These are phyloP conservation scores for Panurus biarmicus DNA, from an alignment of 2,113 vertebrate species.

Conservation along the genomic window DNA sequence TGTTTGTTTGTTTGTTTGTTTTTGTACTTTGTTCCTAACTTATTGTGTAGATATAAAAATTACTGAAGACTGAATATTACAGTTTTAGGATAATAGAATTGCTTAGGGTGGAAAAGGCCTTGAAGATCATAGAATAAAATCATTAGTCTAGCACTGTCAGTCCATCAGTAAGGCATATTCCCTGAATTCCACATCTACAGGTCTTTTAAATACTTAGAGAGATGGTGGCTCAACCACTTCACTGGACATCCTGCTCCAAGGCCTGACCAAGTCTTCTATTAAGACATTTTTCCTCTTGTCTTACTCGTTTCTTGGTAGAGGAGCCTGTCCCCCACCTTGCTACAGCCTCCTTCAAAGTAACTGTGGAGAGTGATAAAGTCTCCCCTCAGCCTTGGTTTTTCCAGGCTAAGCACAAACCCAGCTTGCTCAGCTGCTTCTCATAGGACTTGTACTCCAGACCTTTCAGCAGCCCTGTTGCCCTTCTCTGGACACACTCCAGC, in stretches of 20 bases:
- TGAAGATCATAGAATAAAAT: not conserved
- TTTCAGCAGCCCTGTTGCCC: not conserved
- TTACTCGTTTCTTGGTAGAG: not conserved
- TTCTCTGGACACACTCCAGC: not conserved
- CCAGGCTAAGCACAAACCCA: not conserved
- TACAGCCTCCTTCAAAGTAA: not conserved
- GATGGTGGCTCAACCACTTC: not conserved
- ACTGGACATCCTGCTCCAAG: not conserved
- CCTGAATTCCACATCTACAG: not conserved
- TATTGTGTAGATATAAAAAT: not conserved
- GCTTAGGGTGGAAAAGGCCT: not conserved
- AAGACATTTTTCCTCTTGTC: not conserved
- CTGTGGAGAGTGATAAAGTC: not conserved
- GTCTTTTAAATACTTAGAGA: not conserved
- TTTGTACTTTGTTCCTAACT: not conserved
- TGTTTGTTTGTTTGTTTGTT: not conserved
- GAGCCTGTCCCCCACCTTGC: too few species aligned
- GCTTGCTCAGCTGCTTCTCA: not conserved
- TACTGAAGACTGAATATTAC: not conserved
- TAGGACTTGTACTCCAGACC: not conserved
- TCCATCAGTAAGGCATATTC: not conserved
- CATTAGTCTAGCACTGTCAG: not conserved
- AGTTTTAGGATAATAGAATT: not conserved
- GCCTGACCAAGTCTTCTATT: not conserved
- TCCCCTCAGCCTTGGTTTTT: not conserved